These are phyloP conservation scores for Beris chalybata DNA, from an alignment of 2,888 invertebrate species.

Conservation along the genomic window DNA sequence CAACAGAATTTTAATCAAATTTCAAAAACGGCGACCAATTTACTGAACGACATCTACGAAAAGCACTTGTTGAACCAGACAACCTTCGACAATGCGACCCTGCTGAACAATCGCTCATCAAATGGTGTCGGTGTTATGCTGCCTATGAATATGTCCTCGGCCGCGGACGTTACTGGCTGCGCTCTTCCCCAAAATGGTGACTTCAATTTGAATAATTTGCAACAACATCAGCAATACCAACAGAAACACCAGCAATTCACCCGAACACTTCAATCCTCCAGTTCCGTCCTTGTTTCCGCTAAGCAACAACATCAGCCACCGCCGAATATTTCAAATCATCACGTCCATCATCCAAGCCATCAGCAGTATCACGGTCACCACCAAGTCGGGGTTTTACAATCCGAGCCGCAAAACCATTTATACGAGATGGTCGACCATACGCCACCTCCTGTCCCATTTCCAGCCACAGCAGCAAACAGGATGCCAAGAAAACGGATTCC, in stretches of 20 bases:
- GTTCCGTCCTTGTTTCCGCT: not conserved
- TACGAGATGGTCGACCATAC: conserved; percentile 34
- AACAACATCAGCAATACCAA: conserved; percentile 31
- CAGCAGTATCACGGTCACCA: conserved; percentile 7
- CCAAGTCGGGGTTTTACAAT: not conserved
- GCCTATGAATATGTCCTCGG: conserved; percentile 8
- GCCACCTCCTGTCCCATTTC: not conserved
- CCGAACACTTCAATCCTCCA: conserved; percentile 6
- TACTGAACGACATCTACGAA: conserved; percentile 50
- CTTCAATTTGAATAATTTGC: conserved; percentile 36
- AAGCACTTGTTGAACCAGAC: conserved; percentile 51
- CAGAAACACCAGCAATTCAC: conserved; percentile 20
- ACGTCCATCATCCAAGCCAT: conserved; percentile 16
- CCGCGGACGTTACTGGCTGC: conserved; percentile 12
- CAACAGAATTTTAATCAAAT: conserved; percentile 50
- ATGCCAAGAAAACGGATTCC: conserved; percentile 32
- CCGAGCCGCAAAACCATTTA: conserved; percentile 32
- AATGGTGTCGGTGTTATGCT: conserved; percentile 22
- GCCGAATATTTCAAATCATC: conserved; percentile 31
- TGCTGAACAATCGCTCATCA: conserved; percentile 24
- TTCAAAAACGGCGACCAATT: conserved; percentile 50
- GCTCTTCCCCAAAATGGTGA: conserved; percentile 6
- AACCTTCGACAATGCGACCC: conserved; percentile 43
- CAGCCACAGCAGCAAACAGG: conserved; percentile 22
- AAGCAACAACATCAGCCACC: conserved; percentile 11